Percentiles rank a stretch among this genome's conserved stretches.
Conservation (phyloP, 2,888 invertebrate species). For the Parascotia fuliginaria region DNA sequence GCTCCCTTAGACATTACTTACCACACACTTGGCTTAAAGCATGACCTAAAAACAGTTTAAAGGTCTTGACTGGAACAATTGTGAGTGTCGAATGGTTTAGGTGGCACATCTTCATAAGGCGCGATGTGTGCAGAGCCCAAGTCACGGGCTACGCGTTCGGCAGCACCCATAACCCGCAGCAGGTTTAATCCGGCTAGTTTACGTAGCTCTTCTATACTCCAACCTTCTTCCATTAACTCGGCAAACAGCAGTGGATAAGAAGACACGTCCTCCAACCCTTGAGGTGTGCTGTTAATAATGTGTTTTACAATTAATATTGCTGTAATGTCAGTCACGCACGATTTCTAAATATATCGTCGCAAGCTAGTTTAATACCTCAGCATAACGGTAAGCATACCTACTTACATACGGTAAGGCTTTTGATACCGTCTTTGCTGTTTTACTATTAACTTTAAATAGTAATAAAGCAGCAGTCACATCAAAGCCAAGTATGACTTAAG, state of each 20-base stretch:
- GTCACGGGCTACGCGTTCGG: constrained; percentile 90
- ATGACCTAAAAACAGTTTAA: constrained; percentile 44
- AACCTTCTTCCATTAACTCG: constrained; percentile 91
- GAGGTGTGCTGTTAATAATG: constrained; percentile 87
- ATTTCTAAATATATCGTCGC: no score
- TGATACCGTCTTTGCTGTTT: no score
- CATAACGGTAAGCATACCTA: no score
- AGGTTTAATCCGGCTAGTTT: constrained; percentile 92
- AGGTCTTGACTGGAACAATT: constrained; percentile 88
- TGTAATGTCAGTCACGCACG: no score
- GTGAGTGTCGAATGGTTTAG: constrained; percentile 84
- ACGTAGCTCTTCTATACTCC: constrained; percentile 91
- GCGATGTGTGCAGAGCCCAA: constrained; percentile 89
- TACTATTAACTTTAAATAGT: no score
- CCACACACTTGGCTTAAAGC: not conserved
- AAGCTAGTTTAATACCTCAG: no score
- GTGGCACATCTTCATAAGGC: constrained; percentile 90
- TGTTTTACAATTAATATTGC: not conserved
- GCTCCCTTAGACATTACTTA: no score
- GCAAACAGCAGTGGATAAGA: constrained; percentile 92
- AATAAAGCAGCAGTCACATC: no score
- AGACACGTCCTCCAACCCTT: constrained; percentile 92
- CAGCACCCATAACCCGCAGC: constrained; percentile 89
- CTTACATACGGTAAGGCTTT: no score
- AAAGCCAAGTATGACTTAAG: no score